Conservation (phyloP, 2,888 invertebrate species). For the Endomychus coccineus region DNA sequence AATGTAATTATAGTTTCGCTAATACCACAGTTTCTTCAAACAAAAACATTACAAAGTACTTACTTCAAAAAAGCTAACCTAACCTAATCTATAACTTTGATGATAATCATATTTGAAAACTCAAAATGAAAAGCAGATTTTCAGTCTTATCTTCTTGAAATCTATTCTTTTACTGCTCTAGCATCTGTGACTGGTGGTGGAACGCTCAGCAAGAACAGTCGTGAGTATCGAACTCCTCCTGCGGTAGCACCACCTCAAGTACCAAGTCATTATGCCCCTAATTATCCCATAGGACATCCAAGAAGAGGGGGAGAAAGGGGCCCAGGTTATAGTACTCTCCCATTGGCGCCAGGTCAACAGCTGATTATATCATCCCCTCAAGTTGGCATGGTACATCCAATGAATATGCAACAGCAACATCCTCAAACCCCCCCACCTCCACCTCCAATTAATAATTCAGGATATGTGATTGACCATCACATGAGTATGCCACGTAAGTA, state of each 20-base stretch:
- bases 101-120: too few species aligned
- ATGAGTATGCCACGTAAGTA: constrained; percentile 79
- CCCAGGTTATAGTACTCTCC: constrained; percentile 80
- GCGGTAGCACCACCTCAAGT: constrained; percentile 94
- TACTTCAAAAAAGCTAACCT: too few species aligned
- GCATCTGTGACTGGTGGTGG: constrained; percentile 34
- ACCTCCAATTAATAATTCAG: constrained; percentile 53
- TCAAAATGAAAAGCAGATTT: too few species aligned
- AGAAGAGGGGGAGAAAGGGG: constrained; percentile 49
- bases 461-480: constrained; percentile 47
- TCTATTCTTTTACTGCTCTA: neutral
- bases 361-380: constrained; percentile 39
- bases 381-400: constrained; percentile 83
- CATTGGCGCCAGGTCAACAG: constrained; percentile 47
- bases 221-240: constrained; percentile 91
- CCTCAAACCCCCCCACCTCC: constrained; percentile 57
- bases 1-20: too few species aligned
- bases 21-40: too few species aligned
- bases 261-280: constrained; percentile 94
- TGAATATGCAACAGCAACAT: constrained; percentile 42
- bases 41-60: too few species aligned
- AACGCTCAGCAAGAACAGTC: constrained; percentile 61
- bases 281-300: constrained; percentile 80
- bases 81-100: too few species aligned
- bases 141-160: neutral